Base-by-base conservation (phyloP, 1,140 invertebrate species). In the Stratiolaelaps scimitus region DNA sequence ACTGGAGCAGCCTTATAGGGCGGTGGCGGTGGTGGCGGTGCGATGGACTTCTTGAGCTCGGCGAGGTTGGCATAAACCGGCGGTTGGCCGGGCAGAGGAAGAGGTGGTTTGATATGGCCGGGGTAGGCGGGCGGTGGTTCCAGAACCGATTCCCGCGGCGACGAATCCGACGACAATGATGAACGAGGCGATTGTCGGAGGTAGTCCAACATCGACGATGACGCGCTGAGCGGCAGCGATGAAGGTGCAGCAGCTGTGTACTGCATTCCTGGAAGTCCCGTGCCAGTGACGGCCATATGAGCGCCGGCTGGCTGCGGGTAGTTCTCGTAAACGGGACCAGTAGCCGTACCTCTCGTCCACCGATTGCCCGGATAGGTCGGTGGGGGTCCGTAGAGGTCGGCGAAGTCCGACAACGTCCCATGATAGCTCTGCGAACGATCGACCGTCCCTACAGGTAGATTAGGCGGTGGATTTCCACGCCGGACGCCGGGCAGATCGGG, bases 321-420 rank as follows among this genome's bases (percentile, higher is more conserved):
- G 53, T 60, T 60, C 20, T 60, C 53, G 53, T 60, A 60, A 29
- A 60, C n/a, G 34, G 53, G 53, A 20, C 26, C 53, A 17, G 26
- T 34, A 60, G 23, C 53, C 20, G 19, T 28, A 4, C 26, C 34
- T 2, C 53, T 15, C 10, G 34, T 10, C 0, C 34, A 10, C 17
- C 53, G 53, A 60, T 23, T 60, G 15, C 53, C 53, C 17, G 53
- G 53, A 60, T 60, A 60, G 10, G 17, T 26, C 1, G 53, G 53
- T 19, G 53, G 53, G 26, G 23, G 53, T 60, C 53, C 1, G 23
- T 60, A 60, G 10, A 60, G 6, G 26, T 60, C 53, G 53, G 26
- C 15, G 17, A 60, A 34, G 26, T 60, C 53, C 17, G 53, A 60
- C 34, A 40, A 10, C 5, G 34, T 40, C 10, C 34, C 34, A 34